Evolutionary conservation across 1,140 invertebrate genomes (phyloP).

Genomic region (Hylyphantes graminicola): DNA sequence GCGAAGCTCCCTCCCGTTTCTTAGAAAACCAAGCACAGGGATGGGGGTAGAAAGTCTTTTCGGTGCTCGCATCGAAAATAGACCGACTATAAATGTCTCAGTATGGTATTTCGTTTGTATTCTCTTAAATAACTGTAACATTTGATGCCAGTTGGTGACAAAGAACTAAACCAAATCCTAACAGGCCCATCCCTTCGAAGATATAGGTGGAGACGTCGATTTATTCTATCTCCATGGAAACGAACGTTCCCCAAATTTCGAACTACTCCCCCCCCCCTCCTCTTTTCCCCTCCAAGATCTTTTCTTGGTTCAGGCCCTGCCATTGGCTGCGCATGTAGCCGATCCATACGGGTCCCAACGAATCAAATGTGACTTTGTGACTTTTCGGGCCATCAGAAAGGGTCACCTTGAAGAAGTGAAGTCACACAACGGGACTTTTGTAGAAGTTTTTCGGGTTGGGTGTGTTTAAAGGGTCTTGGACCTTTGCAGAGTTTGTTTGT

Average conservation of each 20-base stretch:
- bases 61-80: no score
- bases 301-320: slow-evolving; percentile 3
- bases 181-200: slow-evolving; percentile 38
- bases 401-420: slow-evolving; percentile 43
- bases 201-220: slow-evolving; percentile 50
- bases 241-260: slow-evolving; percentile 53
- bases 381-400: slow-evolving; percentile 33
- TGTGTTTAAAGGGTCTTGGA: no score
- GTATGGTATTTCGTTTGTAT: no score
- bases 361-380: slow-evolving; percentile 51
- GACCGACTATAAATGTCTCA: no score
- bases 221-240: slow-evolving; percentile 49
- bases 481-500: no score
- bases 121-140: no score
- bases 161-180: background rate
- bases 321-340: slow-evolving; percentile 40
- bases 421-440: no score
- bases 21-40: no score
- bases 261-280: slow-evolving; percentile 3
- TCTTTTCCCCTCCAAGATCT: background rate
- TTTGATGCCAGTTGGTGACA: background rate
- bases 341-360: slow-evolving; percentile 47
- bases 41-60: no score
- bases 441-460: no score
- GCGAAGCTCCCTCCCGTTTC: no score